These are phyloP conservation scores for Phyllostomus hastatus DNA, from an alignment of 2,113 vertebrate species.

Conservation along the genomic window DNA sequence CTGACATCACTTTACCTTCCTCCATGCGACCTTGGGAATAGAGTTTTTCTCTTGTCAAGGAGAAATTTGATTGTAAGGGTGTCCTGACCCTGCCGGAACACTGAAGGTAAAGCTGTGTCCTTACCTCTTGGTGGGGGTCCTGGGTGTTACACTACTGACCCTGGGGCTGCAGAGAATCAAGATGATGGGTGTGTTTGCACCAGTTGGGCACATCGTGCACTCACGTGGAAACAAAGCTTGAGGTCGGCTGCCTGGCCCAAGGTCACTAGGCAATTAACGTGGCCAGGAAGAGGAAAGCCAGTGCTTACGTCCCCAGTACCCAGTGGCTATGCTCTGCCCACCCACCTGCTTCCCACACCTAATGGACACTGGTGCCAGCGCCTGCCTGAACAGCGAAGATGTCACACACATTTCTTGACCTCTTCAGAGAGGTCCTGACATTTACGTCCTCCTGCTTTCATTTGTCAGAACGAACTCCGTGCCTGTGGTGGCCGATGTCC, in stretches of 20 bases:
- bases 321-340: neutral
- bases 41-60: neutral
- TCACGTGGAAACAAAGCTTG: neutral
- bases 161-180: neutral
- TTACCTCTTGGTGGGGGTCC: neutral
- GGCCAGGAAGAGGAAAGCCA: neutral
- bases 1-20: neutral
- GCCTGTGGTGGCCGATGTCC: neutral
- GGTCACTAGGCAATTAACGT: neutral
- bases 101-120: accelerated
- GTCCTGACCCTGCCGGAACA: neutral
- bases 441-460: neutral
- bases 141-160: neutral
- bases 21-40: neutral
- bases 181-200: neutral
- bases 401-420: neutral
- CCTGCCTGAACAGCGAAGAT: neutral
- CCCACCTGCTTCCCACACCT: neutral
- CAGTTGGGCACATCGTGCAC: no score
- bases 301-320: neutral
- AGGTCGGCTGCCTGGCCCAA: accelerated
- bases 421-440: neutral
- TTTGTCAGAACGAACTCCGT: neutral
- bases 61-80: neutral
- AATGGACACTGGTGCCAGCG: accelerated